Evolutionary conservation across 2,888 invertebrate species (phyloP).

Genomic region (Heliconius aoede): DNA sequence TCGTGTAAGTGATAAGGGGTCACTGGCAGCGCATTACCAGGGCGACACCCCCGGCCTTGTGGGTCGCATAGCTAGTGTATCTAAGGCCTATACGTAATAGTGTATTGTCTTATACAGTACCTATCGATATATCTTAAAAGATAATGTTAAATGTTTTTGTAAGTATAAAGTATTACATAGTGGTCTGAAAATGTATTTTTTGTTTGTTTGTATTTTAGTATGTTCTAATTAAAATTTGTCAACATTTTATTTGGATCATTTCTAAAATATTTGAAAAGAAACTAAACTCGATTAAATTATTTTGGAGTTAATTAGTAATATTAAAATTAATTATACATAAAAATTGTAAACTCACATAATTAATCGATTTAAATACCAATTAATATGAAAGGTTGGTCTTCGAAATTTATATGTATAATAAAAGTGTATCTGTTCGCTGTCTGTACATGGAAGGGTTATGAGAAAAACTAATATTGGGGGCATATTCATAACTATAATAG

Average conservation of each 20-base stretch:
- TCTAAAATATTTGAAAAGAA: conserved; percentile 15
- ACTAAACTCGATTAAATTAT: neutral
- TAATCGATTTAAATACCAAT: conserved; percentile 7
- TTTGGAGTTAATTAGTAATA: neutral
- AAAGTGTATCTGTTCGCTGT: no score
- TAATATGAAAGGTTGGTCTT: conserved; percentile 1
- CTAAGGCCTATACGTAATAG: neutral
- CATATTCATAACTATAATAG: no score
- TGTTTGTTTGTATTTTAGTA: neutral
- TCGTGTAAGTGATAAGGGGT: conserved; percentile 33
- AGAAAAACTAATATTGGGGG: no score
- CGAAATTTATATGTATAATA: neutral
- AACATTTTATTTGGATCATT: neutral
- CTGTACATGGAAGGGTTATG: no score
- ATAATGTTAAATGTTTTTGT: neutral
- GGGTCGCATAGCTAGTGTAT: neutral
- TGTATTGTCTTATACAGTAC: neutral
- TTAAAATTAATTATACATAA: neutral
- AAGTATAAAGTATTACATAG: no score
- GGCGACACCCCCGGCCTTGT: conserved; percentile 37
- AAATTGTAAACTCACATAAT: neutral
- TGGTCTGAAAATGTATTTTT: no score
- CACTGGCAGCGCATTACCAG: conserved; percentile 34
- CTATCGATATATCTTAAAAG: neutral
- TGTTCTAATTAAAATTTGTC: neutral